Conservation (phyloP, 2,888 invertebrate species). For the Frankliniella intonsa region DNA sequence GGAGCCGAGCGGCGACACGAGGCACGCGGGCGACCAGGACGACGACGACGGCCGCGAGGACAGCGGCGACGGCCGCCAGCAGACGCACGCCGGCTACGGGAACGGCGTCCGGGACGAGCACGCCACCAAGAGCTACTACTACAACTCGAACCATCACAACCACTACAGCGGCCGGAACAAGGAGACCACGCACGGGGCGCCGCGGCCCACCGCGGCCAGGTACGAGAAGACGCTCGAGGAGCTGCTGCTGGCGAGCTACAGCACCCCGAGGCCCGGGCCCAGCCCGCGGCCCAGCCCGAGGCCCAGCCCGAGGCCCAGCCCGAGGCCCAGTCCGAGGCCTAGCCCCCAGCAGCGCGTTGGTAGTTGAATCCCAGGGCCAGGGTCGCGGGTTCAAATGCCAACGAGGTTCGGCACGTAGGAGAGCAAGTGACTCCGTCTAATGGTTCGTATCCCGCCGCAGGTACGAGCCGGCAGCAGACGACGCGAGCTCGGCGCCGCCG, state of each 20-base stretch:
- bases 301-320: no score
- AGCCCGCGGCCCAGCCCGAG: no score
- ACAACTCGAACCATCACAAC: conserved; percentile 13
- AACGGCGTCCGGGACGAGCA: background rate
- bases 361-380: no score
- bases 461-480: background rate
- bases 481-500: background rate
- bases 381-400: no score
- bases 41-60: background rate
- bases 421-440: background rate
- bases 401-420: no score
- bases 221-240: no score
- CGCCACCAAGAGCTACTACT: conserved; percentile 15
- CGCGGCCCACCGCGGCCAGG: no score
- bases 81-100: background rate
- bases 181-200: background rate
- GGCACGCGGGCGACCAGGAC: background rate
- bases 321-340: no score
- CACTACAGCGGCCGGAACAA: background rate
- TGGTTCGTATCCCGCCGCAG: background rate
- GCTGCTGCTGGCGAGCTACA: no score
- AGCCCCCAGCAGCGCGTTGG: no score
- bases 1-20: background rate
- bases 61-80: background rate
- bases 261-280: no score